Evolutionary conservation across 1,140 invertebrate genomes (phyloP).

Genomic region (Drepana arcuata): DNA sequence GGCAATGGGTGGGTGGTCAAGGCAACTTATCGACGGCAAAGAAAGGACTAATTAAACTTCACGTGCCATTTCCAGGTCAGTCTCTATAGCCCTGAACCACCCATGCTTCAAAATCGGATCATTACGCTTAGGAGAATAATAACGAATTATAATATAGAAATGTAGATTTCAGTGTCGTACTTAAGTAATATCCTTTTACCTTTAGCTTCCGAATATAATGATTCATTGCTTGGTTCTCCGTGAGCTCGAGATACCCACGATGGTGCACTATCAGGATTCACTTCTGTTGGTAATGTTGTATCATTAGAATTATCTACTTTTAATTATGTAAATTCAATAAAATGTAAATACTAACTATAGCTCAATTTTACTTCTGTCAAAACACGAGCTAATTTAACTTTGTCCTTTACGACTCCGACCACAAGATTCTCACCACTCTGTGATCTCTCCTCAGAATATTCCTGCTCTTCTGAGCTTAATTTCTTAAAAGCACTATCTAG

Average conservation of each 20-base stretch:
- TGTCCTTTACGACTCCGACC: background rate
- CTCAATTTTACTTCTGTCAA: slow-evolving; percentile 8
- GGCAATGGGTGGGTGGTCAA: too few species aligned
- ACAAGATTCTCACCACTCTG: background rate
- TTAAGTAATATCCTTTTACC: background rate
- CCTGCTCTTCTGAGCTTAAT: too few species aligned
- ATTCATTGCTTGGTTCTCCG: slow-evolving; percentile 12
- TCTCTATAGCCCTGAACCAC: background rate
- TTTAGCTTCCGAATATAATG: background rate
- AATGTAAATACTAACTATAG: slow-evolving; percentile 13
- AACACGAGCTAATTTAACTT: background rate
- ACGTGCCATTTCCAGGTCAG: background rate
- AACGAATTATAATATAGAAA: too few species aligned
- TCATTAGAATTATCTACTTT: background rate
- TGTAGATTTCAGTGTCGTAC: too few species aligned
- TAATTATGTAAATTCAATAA: background rate
- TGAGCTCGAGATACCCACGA: slow-evolving; percentile 10
- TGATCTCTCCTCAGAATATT: background rate
- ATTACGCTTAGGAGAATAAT: background rate
- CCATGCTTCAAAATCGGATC: background rate
- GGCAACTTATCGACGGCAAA: too few species aligned
- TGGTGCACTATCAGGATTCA: slow-evolving; percentile 11
- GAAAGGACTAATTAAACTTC: too few species aligned
- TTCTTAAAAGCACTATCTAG: too few species aligned
- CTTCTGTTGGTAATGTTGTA: slow-evolving; percentile 6